Conservation (phyloP, 2,113 vertebrate species). For the western clawed frog (Xenopus tropicalis) region UCB_Xtro_10.0 CM004445.2:99180001-99180500, state of each 20-base stretch:
- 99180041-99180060: too few relatives aligned
- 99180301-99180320: constrained; percentile 84
- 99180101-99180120: too few relatives aligned
- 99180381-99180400: constrained; percentile 85
- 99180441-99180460: constrained; percentile 73
- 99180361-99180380: constrained; percentile 84
- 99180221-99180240: constrained; percentile 61
- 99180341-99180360: constrained; percentile 86
- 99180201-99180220: constrained; percentile 55
- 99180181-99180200: too few relatives aligned
- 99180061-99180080: too few relatives aligned
- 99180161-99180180: too few relatives aligned
- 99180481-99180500: constrained; percentile 83
- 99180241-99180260: constrained; percentile 72
- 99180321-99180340: constrained; percentile 92
- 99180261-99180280: constrained; percentile 63
- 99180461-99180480: constrained; percentile 70
- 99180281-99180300: constrained; percentile 98
- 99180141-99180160: too few relatives aligned
- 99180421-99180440: constrained; percentile 86
- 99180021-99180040: too few relatives aligned
- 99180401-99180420: constrained; percentile 86
- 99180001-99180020: too few relatives aligned
- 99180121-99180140: too few relatives aligned
- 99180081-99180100: too few relatives aligned